Percentiles rank a stretch among this genome's conserved stretches.
These are phyloP conservation scores for Aselliscus stoliczkanus DNA, from an alignment of 2,797 vertebrate genomes.

Conservation along the genomic window DNA sequence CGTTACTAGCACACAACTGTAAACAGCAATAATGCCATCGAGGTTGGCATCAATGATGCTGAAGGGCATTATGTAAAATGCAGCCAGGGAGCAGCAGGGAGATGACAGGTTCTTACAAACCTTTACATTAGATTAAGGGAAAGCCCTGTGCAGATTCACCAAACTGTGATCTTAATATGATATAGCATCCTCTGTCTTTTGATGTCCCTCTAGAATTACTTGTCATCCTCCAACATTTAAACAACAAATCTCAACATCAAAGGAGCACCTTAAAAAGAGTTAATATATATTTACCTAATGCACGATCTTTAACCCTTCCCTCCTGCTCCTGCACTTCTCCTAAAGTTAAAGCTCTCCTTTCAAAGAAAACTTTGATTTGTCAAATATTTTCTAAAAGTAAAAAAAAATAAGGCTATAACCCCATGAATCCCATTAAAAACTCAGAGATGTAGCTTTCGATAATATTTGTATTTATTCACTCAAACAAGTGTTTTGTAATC, in stretches of 20 bases:
- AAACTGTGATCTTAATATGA: conserved; percentile 75
- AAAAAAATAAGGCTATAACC: neutral
- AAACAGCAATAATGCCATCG: conserved; percentile 78
- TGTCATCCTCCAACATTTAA: conserved; percentile 65
- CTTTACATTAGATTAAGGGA: conserved; percentile 72
- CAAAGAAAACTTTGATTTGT: neutral
- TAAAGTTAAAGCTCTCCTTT: neutral
- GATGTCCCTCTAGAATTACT: conserved; percentile 75
- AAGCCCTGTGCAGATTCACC: conserved; percentile 74
- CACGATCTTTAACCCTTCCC: neutral
- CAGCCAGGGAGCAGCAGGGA: conserved; percentile 60
- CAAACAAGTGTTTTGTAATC: neutral
- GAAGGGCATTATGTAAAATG: conserved; percentile 77
- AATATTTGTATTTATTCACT: neutral
- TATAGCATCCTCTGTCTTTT: conserved; percentile 68
- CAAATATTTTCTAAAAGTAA: neutral
- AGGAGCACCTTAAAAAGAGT: conserved; percentile 47
- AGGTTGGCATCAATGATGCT: conserved; percentile 75
- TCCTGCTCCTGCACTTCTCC: neutral
- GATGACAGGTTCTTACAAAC: conserved; percentile 75
- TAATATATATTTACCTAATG: neutral
- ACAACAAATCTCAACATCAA: conserved; percentile 59
- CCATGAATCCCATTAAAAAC: neutral
- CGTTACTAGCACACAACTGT: conserved; percentile 71
- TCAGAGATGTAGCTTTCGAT: neutral